phyloP scores from a whole-genome alignment of 1,140 invertebrate genomes.

The Panulirus ornatus region DNA sequence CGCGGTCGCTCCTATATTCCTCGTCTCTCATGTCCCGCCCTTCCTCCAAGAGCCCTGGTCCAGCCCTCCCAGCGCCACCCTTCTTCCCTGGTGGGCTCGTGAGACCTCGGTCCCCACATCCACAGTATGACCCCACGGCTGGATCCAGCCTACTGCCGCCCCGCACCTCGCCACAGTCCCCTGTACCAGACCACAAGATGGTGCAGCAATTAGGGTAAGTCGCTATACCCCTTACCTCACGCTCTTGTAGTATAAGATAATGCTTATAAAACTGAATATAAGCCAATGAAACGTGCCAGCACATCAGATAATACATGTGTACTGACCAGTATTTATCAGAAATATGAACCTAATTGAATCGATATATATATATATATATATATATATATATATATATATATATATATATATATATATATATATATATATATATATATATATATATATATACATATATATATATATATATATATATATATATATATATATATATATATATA shows the following conservation, averaged over 20 bases:
- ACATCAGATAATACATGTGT: too few species aligned
- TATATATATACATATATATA: too few species aligned
- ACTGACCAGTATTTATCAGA: too few species aligned
- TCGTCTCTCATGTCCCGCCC: conserved; percentile 68
- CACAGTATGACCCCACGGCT: conserved; percentile 66
- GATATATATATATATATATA: too few species aligned
- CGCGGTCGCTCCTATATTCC: conserved; percentile 66
- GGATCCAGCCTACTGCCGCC: conserved; percentile 66
- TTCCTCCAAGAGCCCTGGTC: conserved; percentile 65
- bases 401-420: too few species aligned
- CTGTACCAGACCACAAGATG: conserved; percentile 69
- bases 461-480: neutral
- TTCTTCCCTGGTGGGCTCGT: conserved; percentile 66
- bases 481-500: neutral
- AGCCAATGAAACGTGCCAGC: too few species aligned
- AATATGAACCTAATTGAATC: too few species aligned
- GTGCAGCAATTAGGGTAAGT: conserved; percentile 67
- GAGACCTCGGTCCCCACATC: conserved; percentile 68
- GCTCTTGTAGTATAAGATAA: too few species aligned
- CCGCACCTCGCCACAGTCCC: conserved; percentile 68
- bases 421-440: too few species aligned
- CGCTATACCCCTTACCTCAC: too few species aligned
- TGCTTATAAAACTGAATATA: too few species aligned
- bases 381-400: too few species aligned
- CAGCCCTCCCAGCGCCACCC: conserved; percentile 48